Conservation (phyloP, 2,888 invertebrate species). For the Clunio marinus region DNA sequence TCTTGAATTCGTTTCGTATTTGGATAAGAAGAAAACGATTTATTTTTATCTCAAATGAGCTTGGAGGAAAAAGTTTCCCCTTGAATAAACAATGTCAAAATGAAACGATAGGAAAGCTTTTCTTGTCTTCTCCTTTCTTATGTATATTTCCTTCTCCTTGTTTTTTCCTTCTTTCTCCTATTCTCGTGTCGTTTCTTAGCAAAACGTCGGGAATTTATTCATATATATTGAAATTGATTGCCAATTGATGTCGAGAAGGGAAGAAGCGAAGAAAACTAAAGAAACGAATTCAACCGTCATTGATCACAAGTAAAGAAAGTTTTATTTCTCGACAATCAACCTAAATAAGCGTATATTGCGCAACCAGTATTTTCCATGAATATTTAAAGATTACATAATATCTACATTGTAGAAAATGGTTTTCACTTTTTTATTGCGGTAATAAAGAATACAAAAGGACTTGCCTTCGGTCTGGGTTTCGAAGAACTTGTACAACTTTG, state of each 20-base stretch:
- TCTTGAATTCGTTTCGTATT: not conserved
- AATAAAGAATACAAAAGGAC: not conserved
- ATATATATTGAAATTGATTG: slow-evolving; percentile 29
- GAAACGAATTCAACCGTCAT: not conserved
- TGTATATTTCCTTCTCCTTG: too few relatives aligned
- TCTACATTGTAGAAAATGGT: not conserved
- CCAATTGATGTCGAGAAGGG: slow-evolving; percentile 23
- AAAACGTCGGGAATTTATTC: slow-evolving; percentile 18
- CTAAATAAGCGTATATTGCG: not conserved
- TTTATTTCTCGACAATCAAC: not conserved
- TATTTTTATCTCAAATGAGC: not conserved
- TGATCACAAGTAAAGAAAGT: not conserved
- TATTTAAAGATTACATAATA: too few relatives aligned
- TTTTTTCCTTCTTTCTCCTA: not conserved
- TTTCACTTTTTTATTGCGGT: not conserved
- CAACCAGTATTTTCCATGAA: slow-evolving; percentile 3
- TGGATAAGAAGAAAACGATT: not conserved
- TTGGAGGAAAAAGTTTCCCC: not conserved
- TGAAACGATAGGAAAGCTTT: too few relatives aligned
- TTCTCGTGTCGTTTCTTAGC: not conserved
- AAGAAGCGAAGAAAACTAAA: slow-evolving; percentile 5
- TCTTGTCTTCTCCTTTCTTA: too few relatives aligned
- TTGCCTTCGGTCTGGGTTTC: too few relatives aligned
- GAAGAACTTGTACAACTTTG: too few relatives aligned
- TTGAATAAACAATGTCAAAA: slow-evolving; percentile 1